Base-by-base conservation (phyloP, 2,113 vertebrate species). In the Neofelis nebulosa region DNA sequence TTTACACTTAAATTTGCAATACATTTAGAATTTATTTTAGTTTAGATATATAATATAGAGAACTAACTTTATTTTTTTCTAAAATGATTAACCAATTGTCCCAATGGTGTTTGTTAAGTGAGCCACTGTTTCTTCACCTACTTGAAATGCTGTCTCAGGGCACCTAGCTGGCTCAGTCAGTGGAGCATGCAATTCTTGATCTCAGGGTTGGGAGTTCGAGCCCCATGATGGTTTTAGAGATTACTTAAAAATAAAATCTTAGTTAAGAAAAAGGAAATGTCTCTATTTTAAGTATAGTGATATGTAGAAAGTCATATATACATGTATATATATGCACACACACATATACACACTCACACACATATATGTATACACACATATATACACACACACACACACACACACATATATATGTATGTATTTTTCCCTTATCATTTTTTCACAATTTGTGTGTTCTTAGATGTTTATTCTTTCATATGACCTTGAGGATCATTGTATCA, bases 1-100 rank as follows among this genome's bases (percentile, higher is more conserved):
- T 86, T 96, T 66, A 91, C 31, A 74, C 66, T 90, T 86, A 86
- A 91, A 80, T 94, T 69, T 41, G 73, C 69, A 91, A 73, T 83
- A 66, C 36, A 16, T 55, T 10, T 48, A 87, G 16, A 86, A 66
- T 55, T 91, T 83, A 66, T 21, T 86, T 81, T 88, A 74, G 80
- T 85, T 93, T 78, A 74, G 19, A 21, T 91, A 81, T 73, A 90
- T 69, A 55, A 76, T 23, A 82, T 16, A 68, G 15, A 50, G 38
- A 92, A 92, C 41, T 57, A 85, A 74, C 69, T 86, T 86, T 63
- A 45, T 55, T 66, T 50, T 86, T 36, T 7, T 69, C 38, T 63
- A 65, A 50, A 81, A 74, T 63, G 21, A 86, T 55, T 73, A 91
- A 68, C 29, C 48, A 19, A 15, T 91, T 91, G 36, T 57, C 29